Evolutionary conservation across 2,888 invertebrate genomes (phyloP).

Genomic region (Xestia sexstrigata): DNA sequence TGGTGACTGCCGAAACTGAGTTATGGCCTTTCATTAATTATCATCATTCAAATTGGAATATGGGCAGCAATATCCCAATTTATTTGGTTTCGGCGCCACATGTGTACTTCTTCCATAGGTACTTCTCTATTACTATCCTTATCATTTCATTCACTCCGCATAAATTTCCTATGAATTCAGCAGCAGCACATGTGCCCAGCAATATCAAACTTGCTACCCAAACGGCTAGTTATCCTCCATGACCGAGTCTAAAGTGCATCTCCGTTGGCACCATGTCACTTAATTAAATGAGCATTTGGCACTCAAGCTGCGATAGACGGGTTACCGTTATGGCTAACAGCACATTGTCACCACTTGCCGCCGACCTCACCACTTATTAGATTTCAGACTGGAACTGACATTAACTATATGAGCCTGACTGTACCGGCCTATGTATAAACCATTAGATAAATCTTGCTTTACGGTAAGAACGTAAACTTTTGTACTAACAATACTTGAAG

Average conservation of each 20-base stretch:
- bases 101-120: neutral
- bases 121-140: neutral
- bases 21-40: neutral
- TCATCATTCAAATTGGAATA: no score
- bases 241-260: slow-evolving; percentile 41
- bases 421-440: slow-evolving; percentile 27
- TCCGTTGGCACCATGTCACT: slow-evolving; percentile 62
- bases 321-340: slow-evolving; percentile 69
- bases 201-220: slow-evolving; percentile 18
- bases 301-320: slow-evolving; percentile 65
- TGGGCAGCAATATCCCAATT: neutral
- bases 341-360: slow-evolving; percentile 78
- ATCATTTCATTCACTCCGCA: neutral
- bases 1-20: neutral
- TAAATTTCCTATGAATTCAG: neutral
- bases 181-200: neutral
- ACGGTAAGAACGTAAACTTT: neutral
- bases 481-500: neutral
- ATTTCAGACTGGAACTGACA: slow-evolving; percentile 69
- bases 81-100: neutral
- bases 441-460: slow-evolving; percentile 10
- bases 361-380: slow-evolving; percentile 75
- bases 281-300: slow-evolving; percentile 80
- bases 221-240: slow-evolving; percentile 25
- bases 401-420: slow-evolving; percentile 55